A percentile compares a stretch with the other conserved stretches of the same genome.
Evolutionary conservation across 2,113 vertebrate genomes (phyloP).

Genomic region (Colinus virginianus): DNA sequence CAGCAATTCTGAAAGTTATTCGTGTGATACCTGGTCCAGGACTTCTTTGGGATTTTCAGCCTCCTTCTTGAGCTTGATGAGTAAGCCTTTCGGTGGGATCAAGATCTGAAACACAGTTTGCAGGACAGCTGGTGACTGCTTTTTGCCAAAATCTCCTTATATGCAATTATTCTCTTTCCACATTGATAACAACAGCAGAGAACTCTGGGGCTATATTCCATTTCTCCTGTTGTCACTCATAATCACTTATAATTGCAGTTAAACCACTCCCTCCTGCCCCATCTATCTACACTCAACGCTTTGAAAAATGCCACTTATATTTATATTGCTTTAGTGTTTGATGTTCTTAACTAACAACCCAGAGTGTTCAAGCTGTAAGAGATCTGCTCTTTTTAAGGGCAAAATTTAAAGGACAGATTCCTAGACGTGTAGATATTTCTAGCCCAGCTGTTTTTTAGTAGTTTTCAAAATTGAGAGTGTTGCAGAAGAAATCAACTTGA

Average conservation of each 20-base stretch:
- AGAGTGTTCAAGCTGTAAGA: accelerated
- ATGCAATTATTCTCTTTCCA: neutral
- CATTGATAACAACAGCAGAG: neutral
- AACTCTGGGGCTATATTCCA: accelerated
- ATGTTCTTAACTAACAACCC: neutral
- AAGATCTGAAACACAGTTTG: constrained; percentile 83
- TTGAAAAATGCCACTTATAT: neutral
- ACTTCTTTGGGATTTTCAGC: constrained; percentile 95
- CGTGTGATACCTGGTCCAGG: constrained; percentile 90
- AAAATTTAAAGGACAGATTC: neutral
- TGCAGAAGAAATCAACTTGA: neutral
- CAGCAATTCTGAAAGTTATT: neutral
- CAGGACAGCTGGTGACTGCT: neutral
- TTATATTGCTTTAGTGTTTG: accelerated
- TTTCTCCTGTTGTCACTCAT: neutral
- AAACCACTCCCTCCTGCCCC: neutral
- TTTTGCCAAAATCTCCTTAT: neutral
- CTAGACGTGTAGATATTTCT: accelerated
- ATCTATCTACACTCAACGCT: neutral
- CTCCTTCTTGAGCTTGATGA: constrained; percentile 93
- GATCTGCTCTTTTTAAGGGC: accelerated
- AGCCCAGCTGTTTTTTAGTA: neutral
- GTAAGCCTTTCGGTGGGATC: constrained; percentile 95
- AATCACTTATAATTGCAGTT: neutral
- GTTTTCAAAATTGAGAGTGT: neutral